Conservation (phyloP, 1,140 invertebrate species). For the Teleogryllus occipitalis region DNA sequence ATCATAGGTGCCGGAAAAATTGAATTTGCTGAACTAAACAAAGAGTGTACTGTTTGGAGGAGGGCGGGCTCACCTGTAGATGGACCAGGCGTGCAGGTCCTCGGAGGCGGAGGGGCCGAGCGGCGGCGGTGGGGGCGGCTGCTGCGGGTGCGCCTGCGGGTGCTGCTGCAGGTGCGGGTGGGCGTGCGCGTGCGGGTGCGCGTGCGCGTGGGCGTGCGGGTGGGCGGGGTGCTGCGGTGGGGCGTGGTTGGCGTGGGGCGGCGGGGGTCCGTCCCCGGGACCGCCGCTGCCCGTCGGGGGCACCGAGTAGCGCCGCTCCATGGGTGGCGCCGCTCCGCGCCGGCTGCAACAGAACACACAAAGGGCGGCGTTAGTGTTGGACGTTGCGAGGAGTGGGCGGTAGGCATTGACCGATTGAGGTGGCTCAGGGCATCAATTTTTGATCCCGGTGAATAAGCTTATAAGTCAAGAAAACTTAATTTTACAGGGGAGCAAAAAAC, state of each 20-base stretch:
- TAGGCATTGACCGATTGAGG: neutral
- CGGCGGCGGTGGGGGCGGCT: neutral
- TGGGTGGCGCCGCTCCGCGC: conserved; percentile 21
- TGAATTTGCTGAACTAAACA: too few species aligned
- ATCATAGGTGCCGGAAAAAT: too few species aligned
- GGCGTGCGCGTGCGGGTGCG: too few species aligned
- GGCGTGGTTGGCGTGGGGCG: neutral
- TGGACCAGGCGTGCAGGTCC: conserved; percentile 91
- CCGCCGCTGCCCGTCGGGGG: conserved; percentile 50
- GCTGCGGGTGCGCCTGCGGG: neutral
- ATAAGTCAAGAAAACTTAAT: too few species aligned
- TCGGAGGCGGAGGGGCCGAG: conserved; percentile 56
- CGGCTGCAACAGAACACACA: neutral
- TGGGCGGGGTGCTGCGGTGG: conserved; percentile 11
- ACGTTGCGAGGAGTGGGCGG: neutral
- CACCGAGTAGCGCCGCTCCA: conserved; percentile 74
- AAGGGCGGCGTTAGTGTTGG: neutral
- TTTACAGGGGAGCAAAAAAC: too few species aligned
- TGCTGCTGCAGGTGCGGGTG: conserved; percentile 11
- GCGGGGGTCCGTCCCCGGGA: conserved; percentile 20
- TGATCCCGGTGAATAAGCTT: too few species aligned
- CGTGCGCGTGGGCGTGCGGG: too few species aligned
- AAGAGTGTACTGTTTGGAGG: too few species aligned
- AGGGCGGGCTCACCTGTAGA: conserved; percentile 60
- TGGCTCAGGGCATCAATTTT: too few species aligned